Percentiles rank a stretch among this genome's conserved stretches.
phyloP scores from a whole-genome alignment of 2,113 vertebrate species.

The Melanerpes formicivorus region DNA sequence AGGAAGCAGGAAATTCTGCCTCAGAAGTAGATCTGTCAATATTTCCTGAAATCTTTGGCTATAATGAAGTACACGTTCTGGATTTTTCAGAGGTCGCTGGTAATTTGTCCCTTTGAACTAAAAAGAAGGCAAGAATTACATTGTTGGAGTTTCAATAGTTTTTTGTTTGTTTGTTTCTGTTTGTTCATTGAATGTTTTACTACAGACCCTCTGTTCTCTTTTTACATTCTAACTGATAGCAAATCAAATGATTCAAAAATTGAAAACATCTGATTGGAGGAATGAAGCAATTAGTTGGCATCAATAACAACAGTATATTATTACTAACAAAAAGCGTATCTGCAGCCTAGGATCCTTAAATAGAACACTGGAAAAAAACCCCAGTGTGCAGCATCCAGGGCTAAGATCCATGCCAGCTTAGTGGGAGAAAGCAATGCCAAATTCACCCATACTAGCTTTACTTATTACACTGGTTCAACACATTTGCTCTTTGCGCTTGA shows the following conservation, averaged over 20 bases:
- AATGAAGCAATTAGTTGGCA: conserved; percentile 6
- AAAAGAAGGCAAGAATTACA: conserved; percentile 19
- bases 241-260: conserved; percentile 36
- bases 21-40: conserved; percentile 60
- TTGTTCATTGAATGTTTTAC: conserved; percentile 23
- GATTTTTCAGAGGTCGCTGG: background rate
- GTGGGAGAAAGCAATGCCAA: background rate
- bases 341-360: background rate
- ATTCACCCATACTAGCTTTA: background rate
- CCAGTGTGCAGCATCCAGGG: background rate
- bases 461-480: background rate
- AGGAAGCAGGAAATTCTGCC: conserved; percentile 73
- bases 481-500: background rate
- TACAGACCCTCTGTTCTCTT: background rate
- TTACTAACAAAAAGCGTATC: background rate
- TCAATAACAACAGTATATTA: background rate
- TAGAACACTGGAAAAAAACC: background rate
- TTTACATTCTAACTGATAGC: background rate
- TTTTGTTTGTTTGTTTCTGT: background rate
- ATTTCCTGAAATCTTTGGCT: conserved; percentile 63
- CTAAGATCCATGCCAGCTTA: background rate
- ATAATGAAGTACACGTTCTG: background rate
- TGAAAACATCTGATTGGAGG: background rate
- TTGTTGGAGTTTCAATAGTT: background rate
- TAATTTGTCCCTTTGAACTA: conserved; percentile 25